Evolutionary conservation across 1,140 invertebrate species (phyloP), one percentile per base, ranked within the genome.

Genomic region (Hypothenemus hampei): DNA sequence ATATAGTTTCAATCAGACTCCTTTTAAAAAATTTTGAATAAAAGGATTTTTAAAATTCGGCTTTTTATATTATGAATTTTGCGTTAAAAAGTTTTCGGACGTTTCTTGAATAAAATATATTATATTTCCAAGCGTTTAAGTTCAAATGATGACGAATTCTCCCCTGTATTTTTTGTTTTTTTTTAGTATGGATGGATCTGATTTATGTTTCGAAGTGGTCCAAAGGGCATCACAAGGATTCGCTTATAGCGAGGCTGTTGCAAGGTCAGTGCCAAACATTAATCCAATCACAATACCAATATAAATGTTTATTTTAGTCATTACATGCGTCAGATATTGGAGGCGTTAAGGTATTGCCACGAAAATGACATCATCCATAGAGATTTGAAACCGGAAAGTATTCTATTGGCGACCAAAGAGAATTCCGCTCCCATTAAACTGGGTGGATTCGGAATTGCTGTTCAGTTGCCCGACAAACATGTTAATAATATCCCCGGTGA

Each of bases 391-490:
- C 93, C 94, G 16, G 93, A 97, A 66, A 96, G 92, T 78, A 90
- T 96, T 20, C 79, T 97, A 46, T 76, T 98, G 31, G 91, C 94
- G 18, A 92, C 89, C 33, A 88, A 91, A 65, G 96, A 98, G 72
- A 99, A 98, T 75, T 97, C 93, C 21, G 94, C 96, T 19, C 96
- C 97, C 6, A 89, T 99, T 58, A 99, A 99, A 75, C 76, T 99
- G 20, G 92, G 93, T 13, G 93, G 94, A n/a, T 98, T 99, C 71
- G 93, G 95, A 10, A 90, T 97, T 23, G 95, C 96, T 15, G 86
- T 97, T 33, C 93, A 97, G 69, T 77, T 97, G 54, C 85, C 87
- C 7, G 82, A 86, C 15, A 84, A 85, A 8, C 81, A 86, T 63
- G 76, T 81, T 18, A 78, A 85, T 58, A 85, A 86, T 59, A 82